Base-by-base conservation (phyloP, 2,113 vertebrate genomes). In the Callionymus lyra region DNA sequence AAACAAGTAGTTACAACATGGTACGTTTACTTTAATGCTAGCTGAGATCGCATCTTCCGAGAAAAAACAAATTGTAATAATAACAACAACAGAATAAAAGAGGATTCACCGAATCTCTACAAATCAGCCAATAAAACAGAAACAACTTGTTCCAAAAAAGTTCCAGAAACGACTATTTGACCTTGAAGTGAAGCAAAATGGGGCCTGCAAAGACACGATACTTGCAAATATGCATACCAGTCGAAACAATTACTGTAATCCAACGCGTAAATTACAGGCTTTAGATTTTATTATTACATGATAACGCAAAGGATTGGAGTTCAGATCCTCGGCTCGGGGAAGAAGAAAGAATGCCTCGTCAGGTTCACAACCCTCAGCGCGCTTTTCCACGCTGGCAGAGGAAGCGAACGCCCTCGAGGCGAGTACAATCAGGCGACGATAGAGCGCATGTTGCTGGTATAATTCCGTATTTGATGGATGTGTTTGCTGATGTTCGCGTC, bases 391-490 rank as follows among this genome's bases (percentile, higher is more conserved):
- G 21, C 21, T 27, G 21, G 39, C n/a, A 14, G 6, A 3, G 13
- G 10, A 21, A 27, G 38, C 6, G 10, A 50, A 66, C 19, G 21
- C 54, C 72, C 74, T n/a, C 13, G 31, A 59, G 76, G 55, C 34
- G 50, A 17, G 18, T 59, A 59, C 56, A 49, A 69, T 65, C 59
- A 59, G 50, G 33, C 39, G n/a, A 42, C n/a, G 9, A 41, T 36
- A 21, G 27, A 65, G 27, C 47, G 33, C 48, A 51, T 43, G 47
- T n/a, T 27, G 12, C 14, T 58, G n/a, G 47, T 53, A 21, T 74
- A 61, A 72, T 66, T 68, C 50, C 33, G 17, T 14, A 51, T 18
- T 47, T 82, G 76, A 81, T 56, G 47, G 57, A 74, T 72, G 52
- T 54, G 62, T 65, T 54, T 59, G 52, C 38, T 50, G 59, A 56